phyloP scores from a whole-genome alignment of 2,113 vertebrate species.

The Smithornis capensis region DNA sequence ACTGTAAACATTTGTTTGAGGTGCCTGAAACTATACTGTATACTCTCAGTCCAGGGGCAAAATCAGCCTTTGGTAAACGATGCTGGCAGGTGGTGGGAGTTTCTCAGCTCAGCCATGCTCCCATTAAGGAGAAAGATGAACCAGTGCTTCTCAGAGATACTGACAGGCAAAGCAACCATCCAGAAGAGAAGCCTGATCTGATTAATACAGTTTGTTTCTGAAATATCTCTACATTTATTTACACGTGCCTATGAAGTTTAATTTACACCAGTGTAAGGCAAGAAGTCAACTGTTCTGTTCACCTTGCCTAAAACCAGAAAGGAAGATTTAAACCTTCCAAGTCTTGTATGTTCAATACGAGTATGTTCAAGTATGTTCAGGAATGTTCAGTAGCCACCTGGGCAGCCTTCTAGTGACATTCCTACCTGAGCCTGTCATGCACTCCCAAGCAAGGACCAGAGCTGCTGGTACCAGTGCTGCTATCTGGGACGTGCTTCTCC shows the following conservation, averaged over 20 bases:
- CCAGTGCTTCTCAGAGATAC: background rate
- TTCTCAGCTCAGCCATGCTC: background rate
- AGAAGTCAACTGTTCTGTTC: background rate
- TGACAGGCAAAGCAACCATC: background rate
- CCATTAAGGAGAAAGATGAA: background rate
- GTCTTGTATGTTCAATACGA: background rate
- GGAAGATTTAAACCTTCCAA: background rate
- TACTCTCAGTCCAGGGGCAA: background rate
- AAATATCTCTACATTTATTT: background rate
- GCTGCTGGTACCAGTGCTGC: background rate
- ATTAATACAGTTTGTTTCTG: background rate
- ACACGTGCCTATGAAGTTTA: background rate
- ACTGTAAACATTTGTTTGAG: background rate
- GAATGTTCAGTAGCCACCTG: background rate
- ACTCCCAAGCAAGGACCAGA: background rate
- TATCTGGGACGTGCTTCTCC: rapidly evolving
- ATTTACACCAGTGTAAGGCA: background rate
- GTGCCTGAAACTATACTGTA: background rate
- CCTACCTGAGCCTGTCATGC: background rate
- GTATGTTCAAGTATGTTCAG: no score
- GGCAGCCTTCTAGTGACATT: background rate
- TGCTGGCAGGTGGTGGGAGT: background rate
- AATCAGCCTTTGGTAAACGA: background rate
- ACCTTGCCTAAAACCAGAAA: background rate
- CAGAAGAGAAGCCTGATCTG: background rate